phyloP scores from a whole-genome alignment of 1,140 invertebrate species.

The Macrobrachium rosenbergii region DNA sequence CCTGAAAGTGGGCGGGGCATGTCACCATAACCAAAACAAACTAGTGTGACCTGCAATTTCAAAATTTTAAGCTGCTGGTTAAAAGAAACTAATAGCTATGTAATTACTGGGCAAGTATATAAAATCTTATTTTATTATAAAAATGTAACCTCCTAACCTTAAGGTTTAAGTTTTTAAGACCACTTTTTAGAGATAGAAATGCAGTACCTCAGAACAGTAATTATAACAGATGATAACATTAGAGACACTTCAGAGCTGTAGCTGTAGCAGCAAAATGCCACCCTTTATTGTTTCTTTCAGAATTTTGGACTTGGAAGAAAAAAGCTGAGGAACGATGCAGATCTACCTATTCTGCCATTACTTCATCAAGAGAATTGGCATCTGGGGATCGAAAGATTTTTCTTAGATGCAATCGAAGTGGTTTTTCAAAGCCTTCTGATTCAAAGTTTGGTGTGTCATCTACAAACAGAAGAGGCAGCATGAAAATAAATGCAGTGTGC shows the following conservation, averaged over 20 bases:
- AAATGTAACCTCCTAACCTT: no score
- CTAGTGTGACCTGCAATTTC: no score
- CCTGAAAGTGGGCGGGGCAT: no score
- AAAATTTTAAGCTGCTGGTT: no score
- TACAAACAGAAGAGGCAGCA: slow-evolving; percentile 5
- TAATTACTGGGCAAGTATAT: no score
- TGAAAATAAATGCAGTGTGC: slow-evolving; percentile 53
- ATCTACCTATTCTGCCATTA: slow-evolving; percentile 35
- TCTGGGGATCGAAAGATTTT: slow-evolving; percentile 42
- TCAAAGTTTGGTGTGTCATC: neutral
- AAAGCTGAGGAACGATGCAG: slow-evolving; percentile 42
- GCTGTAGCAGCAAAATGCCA: no score
- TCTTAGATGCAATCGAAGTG: slow-evolving; percentile 45
- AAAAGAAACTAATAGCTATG: no score
- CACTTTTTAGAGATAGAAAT: neutral
- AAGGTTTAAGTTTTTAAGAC: no score
- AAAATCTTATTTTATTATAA: no score
- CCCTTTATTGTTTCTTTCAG: neutral
- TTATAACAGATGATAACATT: neutral
- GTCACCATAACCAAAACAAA: no score
- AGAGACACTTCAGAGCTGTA: no score
- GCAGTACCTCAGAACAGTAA: neutral
- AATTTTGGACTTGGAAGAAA: slow-evolving; percentile 51
- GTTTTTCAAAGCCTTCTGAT: neutral
- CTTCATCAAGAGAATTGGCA: slow-evolving; percentile 39